Percentiles rank a stretch among this genome's conserved stretches.
Conservation (phyloP, 2,113 vertebrate species). For the Gobiocypris rarus region DNA sequence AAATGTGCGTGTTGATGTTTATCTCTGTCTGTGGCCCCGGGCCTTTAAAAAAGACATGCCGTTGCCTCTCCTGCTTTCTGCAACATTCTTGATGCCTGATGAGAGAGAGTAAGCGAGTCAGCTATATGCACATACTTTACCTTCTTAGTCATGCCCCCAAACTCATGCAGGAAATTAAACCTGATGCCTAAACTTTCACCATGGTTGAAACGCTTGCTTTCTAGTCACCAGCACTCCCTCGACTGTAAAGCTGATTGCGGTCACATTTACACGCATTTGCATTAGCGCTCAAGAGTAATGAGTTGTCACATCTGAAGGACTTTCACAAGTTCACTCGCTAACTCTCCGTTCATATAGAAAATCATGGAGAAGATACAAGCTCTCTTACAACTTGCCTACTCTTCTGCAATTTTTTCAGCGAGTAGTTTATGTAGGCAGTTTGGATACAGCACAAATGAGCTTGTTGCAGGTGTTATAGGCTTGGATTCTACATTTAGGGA, state of each 20-base stretch:
- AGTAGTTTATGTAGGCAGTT: too few species aligned
- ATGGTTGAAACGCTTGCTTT: conserved; percentile 40
- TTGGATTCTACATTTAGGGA: background rate
- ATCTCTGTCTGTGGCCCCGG: conserved; percentile 42
- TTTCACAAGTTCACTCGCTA: background rate
- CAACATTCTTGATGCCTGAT: conserved; percentile 27
- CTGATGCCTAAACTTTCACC: conserved; percentile 50
- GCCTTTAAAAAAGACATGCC: conserved; percentile 45
- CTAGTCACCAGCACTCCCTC: conserved; percentile 22
- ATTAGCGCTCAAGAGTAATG: background rate
- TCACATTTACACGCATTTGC: conserved; percentile 13
- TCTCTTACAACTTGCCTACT: too few species aligned
- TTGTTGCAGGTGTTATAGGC: background rate
- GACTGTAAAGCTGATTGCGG: conserved; percentile 28
- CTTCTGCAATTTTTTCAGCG: too few species aligned
- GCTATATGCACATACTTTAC: conserved; percentile 41
- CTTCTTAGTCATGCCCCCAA: conserved; percentile 39
- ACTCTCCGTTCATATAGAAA: background rate
- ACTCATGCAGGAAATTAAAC: conserved; percentile 61
- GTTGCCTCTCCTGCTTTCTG: conserved; percentile 35
- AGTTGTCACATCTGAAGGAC: background rate
- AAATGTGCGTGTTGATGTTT: conserved; percentile 28
- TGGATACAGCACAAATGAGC: background rate
- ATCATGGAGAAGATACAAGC: background rate
- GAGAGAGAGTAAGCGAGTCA: background rate